Percentiles rank a stretch among this genome's conserved stretches.
Conservation (phyloP, 2,888 invertebrate species). For the Perithous albicinctus region DNA sequence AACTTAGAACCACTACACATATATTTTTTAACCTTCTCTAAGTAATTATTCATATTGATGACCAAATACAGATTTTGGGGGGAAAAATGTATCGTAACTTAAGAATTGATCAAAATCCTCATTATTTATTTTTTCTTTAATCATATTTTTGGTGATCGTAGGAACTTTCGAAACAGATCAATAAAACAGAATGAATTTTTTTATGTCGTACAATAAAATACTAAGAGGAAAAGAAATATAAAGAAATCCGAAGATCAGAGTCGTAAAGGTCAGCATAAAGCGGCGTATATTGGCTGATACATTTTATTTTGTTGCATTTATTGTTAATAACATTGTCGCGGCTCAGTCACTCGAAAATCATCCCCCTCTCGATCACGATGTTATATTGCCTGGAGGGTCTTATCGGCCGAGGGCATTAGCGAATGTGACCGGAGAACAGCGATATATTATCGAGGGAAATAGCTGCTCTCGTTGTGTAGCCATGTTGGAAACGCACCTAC, state of each 20-base stretch:
- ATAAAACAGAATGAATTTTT: too few species aligned
- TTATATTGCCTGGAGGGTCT: constrained; percentile 34
- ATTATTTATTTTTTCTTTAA: too few species aligned
- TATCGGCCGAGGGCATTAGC: constrained; percentile 64
- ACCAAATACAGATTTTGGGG: too few species aligned
- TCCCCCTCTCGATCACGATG: constrained; percentile 38
- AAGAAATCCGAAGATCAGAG: not conserved
- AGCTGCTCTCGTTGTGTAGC: not conserved
- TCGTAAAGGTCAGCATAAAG: not conserved
- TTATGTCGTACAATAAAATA: too few species aligned
- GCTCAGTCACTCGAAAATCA: constrained; percentile 48
- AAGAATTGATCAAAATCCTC: too few species aligned
- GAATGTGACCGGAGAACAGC: constrained; percentile 49
- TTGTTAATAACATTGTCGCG: not conserved
- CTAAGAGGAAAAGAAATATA: too few species aligned
- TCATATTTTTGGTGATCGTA: too few species aligned
- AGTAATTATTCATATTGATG: too few species aligned
- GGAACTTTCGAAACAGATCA: too few species aligned
- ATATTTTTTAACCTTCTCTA: too few species aligned
- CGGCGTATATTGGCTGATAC: not conserved
- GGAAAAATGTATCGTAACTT: too few species aligned
- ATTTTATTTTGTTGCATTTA: not conserved
- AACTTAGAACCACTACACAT: too few species aligned
- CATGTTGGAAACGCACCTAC: not conserved
- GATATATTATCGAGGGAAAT: constrained; percentile 64